Conservation (phyloP, 2,888 invertebrate species). For the Xylocampa areola region DNA sequence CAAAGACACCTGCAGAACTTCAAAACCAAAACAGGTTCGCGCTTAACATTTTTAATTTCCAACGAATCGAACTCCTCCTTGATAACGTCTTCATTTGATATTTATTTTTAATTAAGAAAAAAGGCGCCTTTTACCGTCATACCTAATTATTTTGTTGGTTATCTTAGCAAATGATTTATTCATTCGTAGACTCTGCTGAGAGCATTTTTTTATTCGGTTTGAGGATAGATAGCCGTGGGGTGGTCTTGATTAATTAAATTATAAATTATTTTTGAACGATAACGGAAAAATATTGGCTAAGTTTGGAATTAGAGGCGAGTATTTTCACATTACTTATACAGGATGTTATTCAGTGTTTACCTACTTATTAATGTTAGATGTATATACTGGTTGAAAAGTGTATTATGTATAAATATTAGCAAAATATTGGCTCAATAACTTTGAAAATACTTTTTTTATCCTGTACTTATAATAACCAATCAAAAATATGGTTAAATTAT, state of each 20-base stretch:
- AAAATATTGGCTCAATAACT: too few species aligned
- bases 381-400: too few species aligned
- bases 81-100: slow-evolving; percentile 83
- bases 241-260: slow-evolving; percentile 73
- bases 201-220: slow-evolving; percentile 70
- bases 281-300: slow-evolving; percentile 62
- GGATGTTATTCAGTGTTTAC: too few species aligned
- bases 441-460: too few species aligned
- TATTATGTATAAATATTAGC: too few species aligned
- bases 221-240: slow-evolving; percentile 71
- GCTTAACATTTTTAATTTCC: slow-evolving; percentile 29
- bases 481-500: too few species aligned
- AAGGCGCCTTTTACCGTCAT: slow-evolving; percentile 69
- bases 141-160: slow-evolving; percentile 86
- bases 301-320: slow-evolving; percentile 33
- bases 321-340: neutral
- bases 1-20: slow-evolving; percentile 28
- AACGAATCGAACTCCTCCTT: slow-evolving; percentile 58
- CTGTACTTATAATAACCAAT: too few species aligned
- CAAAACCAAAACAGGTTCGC: neutral
- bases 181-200: slow-evolving; percentile 56
- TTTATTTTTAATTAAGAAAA: slow-evolving; percentile 89
- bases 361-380: too few species aligned
- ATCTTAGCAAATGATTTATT: slow-evolving; percentile 86
- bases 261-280: slow-evolving; percentile 67